phyloP scores from a whole-genome alignment of 1,140 invertebrate species.

The Drosophila yakuba region DNA sequence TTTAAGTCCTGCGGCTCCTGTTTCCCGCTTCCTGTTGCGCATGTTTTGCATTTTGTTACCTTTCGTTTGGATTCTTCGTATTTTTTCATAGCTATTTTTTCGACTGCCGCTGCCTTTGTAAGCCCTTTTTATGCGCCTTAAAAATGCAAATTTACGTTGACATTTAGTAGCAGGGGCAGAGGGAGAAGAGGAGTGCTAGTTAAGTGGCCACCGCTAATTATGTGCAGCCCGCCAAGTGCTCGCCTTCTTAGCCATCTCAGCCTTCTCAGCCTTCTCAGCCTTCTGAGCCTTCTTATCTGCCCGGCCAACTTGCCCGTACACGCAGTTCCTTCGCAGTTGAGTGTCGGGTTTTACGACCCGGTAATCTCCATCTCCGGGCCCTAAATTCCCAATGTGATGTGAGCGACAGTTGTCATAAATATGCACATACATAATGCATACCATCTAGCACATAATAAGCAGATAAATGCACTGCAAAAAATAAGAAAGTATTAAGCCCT shows the following conservation, averaged over 20 bases:
- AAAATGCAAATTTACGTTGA: constrained; percentile 80
- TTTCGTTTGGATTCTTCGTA: neutral
- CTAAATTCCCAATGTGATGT: constrained; percentile 62
- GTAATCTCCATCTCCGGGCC: constrained; percentile 66
- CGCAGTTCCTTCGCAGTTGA: constrained; percentile 42
- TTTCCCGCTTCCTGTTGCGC: constrained; percentile 61
- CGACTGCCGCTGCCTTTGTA: constrained; percentile 19
- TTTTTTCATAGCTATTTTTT: constrained; percentile 12
- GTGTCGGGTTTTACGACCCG: constrained; percentile 62
- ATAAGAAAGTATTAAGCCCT: neutral
- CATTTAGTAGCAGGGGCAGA: constrained; percentile 24
- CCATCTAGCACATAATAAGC: constrained; percentile 30
- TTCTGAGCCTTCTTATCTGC: constrained; percentile 43
- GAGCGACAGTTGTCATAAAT: constrained; percentile 60
- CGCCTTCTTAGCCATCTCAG: neutral
- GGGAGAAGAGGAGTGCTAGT: constrained; percentile 28
- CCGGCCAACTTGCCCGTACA: constrained; percentile 20
- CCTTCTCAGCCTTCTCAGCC: no score
- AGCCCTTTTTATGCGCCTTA: constrained; percentile 61
- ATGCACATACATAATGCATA: constrained; percentile 43
- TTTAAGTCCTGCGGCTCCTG: constrained; percentile 58
- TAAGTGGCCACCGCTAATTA: constrained; percentile 72
- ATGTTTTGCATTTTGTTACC: constrained; percentile 60
- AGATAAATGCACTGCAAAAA: neutral
- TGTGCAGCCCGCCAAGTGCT: constrained; percentile 70